Evolutionary conservation across 2,113 vertebrate species (phyloP), one percentile per base, ranked within the genome.

Genomic region (Gnathonemus echidnorhynchus): DNA sequence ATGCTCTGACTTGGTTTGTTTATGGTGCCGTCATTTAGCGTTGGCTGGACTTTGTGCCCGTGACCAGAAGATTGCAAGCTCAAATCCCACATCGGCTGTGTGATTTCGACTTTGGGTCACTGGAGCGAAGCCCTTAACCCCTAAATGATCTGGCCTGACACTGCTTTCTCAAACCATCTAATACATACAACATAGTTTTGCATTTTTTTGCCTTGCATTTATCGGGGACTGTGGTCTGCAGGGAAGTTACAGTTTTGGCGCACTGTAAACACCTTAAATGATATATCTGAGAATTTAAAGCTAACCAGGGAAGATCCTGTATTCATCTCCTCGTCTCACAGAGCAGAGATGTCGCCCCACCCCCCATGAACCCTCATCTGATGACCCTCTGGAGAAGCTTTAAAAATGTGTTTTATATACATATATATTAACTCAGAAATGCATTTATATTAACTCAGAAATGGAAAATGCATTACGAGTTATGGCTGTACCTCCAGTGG

Each of bases 361-460:
- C 84, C 84, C 24, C 84, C 84, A n/a, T 8, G 24, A 86, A 11
- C 84, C 84, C 10, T 6, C 10, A 6, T 42, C 35, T 80, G 31
- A 80, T 80, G 74, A 80, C 74, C 74, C 84, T 48, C 45, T 86
- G 46, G 84, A 86, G 84, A 86, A 49, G 84, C 84, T 48, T 86
- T 50, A 31, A 48, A 86, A 50, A 86, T 86, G 84, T 86, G 45
- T 49, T 86, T 86, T 86, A 49, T 49, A 50, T 86, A 86, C 74
- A 80, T 80, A 80, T 77, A 39, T 80, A 80, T 80, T 42, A 88
- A 35, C 8, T 88, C 39, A 13, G 46, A 42, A 42, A 50, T 86
- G 50, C 74, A 80, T 80, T 42, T 77, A 19, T 80, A 80, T 80
- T 42, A 88, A 21, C 8, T 88, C 39, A 13, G 46, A 42, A 42